Base-by-base conservation (phyloP, 2,888 invertebrate species). In the Cryptosula pallasiana region DNA sequence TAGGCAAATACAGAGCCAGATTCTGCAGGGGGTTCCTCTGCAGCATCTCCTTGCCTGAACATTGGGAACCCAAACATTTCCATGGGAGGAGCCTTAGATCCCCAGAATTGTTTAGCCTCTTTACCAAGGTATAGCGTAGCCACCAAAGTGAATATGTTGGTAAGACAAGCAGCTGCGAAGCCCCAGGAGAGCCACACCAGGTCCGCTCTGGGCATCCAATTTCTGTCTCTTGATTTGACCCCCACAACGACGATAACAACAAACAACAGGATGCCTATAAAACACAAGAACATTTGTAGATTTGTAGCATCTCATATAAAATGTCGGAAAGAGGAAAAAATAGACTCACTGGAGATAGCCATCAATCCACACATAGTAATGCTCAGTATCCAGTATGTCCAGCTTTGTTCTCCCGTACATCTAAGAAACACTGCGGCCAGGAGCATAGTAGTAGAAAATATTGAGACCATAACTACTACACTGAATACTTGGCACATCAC, bases 191-290 rank as follows among this genome's bases (percentile, higher is more conserved):
- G 71, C 72, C 76, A 77, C 73, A 77, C 77, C 71, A 74, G 72
- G 71, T 78, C 78, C 0, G 78, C 78, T n/a, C 78, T 71, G 1
- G 78, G 78, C 73, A 78, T 75, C 78, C 78, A 78, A 55, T 75
- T 71, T 58, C 78, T 73, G 71, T 78, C 78, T 34, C 76, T 74
- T 35, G 74, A 73, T 72, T 77, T 73, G 34, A 72, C 71, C 23
- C 77, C 78, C 69, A 76, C 76, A 27, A 77, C 57, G 55, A 75
- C 36, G 0, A 73, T 75, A 5, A 73, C 71, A 16, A 76, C 75
- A n/a, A 77, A 54, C 3, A 74, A 71, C 45, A 75, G 73, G 74
- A 78, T 74, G 20, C 74, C 78, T 78, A 75, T 3, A 72, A 73
- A 23, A 1, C 29, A 35, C 45, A 45, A 5, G 55, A 36, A 45